A percentile compares a stretch with the other conserved stretches of the same genome.
phyloP scores from a whole-genome alignment of 2,113 vertebrate genomes.

The mouse (Mus musculus) region DNA sequence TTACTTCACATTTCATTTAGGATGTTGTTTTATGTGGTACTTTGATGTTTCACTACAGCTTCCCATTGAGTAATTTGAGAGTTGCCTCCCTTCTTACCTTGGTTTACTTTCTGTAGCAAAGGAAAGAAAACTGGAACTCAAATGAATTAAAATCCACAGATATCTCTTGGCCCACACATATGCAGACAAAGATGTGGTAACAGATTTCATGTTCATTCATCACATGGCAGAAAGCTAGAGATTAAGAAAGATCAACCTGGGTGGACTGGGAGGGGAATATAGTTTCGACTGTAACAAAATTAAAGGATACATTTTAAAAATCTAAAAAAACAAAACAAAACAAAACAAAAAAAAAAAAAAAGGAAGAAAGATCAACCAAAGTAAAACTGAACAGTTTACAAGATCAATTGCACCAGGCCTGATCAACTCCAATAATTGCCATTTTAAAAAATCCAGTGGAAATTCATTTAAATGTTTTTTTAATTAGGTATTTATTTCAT shows the following conservation, averaged over 20 bases:
- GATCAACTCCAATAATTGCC: rapidly evolving
- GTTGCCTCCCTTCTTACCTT: not conserved
- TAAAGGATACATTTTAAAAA: too few relatives aligned
- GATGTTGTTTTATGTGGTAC: not conserved
- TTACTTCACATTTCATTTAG: not conserved
- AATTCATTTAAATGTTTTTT: not conserved
- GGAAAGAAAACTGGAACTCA: not conserved
- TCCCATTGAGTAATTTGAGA: not conserved
- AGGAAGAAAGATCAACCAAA: not conserved
- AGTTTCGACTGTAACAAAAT: too few relatives aligned
- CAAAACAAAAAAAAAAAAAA: too few relatives aligned
- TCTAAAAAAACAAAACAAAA: too few relatives aligned
- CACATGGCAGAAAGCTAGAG: not conserved
- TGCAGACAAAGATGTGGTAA: too few relatives aligned
- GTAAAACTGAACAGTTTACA: not conserved
- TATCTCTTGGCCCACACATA: not conserved
- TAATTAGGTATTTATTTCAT: too few relatives aligned
- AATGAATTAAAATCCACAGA: not conserved
- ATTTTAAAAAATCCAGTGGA: not conserved
- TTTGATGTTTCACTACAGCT: not conserved
- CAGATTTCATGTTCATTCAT: not conserved
- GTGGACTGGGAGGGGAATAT: too few relatives aligned
- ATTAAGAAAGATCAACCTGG: not conserved
- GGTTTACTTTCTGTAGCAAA: not conserved
- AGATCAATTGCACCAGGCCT: rapidly evolving